Conservation (phyloP, 2,797 vertebrate species). For the Megaceryle alcyon region DNA sequence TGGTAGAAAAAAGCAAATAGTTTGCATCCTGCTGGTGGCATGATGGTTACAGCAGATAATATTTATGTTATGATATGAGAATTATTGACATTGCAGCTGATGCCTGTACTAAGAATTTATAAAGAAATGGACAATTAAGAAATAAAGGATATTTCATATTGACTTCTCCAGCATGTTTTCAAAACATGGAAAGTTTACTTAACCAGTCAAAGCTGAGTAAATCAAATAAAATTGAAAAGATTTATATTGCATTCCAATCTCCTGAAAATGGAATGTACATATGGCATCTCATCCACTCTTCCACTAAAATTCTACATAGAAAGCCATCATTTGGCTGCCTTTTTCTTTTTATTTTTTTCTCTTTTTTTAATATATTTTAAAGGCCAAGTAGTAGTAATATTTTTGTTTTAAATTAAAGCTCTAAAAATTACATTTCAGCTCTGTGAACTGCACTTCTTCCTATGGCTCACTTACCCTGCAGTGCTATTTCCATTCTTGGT, state of each 20-base stretch:
- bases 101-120: background rate
- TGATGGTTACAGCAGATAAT: background rate
- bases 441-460: background rate
- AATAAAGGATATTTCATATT: background rate
- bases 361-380: background rate
- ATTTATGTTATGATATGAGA: background rate
- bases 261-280: background rate
- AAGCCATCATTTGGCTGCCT: background rate
- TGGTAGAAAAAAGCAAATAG: background rate
- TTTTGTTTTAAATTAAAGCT: background rate
- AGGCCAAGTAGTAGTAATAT: background rate
- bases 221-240: background rate
- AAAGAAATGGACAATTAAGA: background rate
- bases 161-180: background rate
- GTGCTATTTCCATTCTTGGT: conserved; percentile 22
- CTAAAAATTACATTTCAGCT: background rate
- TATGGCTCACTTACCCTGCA: conserved; percentile 22
- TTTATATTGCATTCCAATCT: background rate
- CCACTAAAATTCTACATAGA: background rate
- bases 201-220: background rate
- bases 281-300: background rate
- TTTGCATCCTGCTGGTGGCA: background rate
- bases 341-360: too few species aligned
- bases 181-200: background rate
- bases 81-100: background rate